Conservation (phyloP, 2,797 vertebrate species). For the Oreortyx pictus region DNA sequence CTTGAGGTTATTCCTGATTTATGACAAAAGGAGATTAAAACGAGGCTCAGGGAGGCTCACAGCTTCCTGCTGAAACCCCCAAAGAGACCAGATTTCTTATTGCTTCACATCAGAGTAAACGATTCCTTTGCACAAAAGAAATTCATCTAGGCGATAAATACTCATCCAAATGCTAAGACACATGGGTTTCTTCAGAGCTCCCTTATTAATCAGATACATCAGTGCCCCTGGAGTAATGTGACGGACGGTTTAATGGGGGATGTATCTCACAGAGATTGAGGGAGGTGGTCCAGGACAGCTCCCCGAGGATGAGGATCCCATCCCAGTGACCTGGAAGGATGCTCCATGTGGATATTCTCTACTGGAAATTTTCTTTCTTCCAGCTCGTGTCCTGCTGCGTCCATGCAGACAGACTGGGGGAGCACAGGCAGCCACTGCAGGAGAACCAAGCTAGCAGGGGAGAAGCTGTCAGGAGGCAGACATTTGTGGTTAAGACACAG, state of each 20-base stretch:
- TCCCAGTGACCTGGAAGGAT: not conserved
- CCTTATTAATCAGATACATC: conserved; percentile 59
- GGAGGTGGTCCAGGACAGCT: not conserved
- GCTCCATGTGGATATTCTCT: not conserved
- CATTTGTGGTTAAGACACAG: conserved; percentile 49
- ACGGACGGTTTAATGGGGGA: not conserved
- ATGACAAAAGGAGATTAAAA: conserved; percentile 48
- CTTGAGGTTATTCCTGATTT: conserved; percentile 62
- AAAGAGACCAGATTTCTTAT: conserved; percentile 30
- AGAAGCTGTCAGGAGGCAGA: conserved; percentile 15
- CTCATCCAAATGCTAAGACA: conserved; percentile 29
- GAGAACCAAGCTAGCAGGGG: not conserved
- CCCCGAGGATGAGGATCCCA: rapidly evolving
- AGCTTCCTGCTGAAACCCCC: conserved; percentile 51
- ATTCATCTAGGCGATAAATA: conserved; percentile 62
- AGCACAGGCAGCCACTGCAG: not conserved
- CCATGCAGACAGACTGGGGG: not conserved
- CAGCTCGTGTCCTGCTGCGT: not conserved
- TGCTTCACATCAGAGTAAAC: conserved; percentile 55
- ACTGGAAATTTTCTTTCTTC: not conserved
- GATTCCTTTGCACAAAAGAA: conserved; percentile 63
- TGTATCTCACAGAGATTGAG: not conserved
- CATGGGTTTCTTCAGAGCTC: conserved; percentile 38
- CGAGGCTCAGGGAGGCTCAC: conserved; percentile 27
- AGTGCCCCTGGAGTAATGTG: conserved; percentile 53